A percentile compares a stretch with the other conserved stretches of the same genome.
Evolutionary conservation across 2,888 invertebrate genomes (phyloP).

Genomic region (Coelopa pilipes): DNA sequence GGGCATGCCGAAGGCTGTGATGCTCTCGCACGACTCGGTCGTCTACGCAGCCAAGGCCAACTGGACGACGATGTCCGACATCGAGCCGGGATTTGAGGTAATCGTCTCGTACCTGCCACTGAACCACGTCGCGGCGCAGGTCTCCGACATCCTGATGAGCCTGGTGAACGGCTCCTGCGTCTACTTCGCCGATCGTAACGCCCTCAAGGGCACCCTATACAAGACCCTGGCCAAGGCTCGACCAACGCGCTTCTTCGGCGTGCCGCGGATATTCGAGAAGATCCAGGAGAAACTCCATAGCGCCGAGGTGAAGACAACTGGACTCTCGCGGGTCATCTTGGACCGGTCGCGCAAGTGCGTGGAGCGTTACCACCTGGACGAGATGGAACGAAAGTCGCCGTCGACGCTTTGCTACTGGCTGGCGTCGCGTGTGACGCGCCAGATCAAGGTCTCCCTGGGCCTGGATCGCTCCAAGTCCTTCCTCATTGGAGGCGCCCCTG

Average conservation of each 20-base stretch:
- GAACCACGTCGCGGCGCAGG: constrained; percentile 91
- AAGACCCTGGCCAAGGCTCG: constrained; percentile 78
- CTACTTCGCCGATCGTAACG: constrained; percentile 89
- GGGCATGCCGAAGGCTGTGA: constrained; percentile 90
- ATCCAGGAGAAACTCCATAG: constrained; percentile 85
- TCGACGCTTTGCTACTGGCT: constrained; percentile 53
- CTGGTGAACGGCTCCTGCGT: constrained; percentile 65
- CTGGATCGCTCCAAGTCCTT: constrained; percentile 77
- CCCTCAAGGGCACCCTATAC: constrained; percentile 82
- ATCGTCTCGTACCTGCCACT: constrained; percentile 85
- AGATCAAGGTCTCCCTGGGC: constrained; percentile 80
- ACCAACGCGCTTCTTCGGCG: constrained; percentile 86
- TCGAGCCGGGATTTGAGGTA: constrained; percentile 70
- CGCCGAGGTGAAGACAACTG: constrained; percentile 76
- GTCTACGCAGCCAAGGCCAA: constrained; percentile 73
- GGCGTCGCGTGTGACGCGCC: constrained; percentile 75
- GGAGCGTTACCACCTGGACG: constrained; percentile 70
- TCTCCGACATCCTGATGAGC: constrained; percentile 74
- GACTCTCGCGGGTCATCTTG: constrained; percentile 75
- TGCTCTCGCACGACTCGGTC: constrained; percentile 90
- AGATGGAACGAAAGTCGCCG: constrained; percentile 67
- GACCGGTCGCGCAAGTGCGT: constrained; percentile 75
- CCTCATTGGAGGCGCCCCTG: constrained; percentile 85
- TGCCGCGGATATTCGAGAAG: constrained; percentile 94
- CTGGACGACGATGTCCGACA: constrained; percentile 67